These are phyloP conservation scores for Rhingia campestris DNA, from an alignment of 2,888 invertebrate genomes.

Conservation along the genomic window DNA sequence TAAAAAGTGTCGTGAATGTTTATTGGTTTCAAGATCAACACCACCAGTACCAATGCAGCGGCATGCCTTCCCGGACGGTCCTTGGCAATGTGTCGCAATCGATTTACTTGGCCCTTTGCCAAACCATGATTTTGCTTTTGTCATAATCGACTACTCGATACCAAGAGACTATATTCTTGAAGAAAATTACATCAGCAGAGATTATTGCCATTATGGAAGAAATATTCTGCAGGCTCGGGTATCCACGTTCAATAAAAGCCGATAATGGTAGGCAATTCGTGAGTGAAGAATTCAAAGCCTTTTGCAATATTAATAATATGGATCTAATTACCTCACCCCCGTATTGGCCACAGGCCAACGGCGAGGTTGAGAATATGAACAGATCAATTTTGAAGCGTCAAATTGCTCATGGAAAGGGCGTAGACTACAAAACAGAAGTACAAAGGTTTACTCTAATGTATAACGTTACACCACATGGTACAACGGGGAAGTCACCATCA, in stretches of 20 bases:
- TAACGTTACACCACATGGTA: no score
- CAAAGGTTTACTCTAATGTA: slow-evolving; percentile 47
- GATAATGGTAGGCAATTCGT: slow-evolving; percentile 33
- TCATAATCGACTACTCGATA: slow-evolving; percentile 45
- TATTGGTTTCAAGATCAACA: slow-evolving; percentile 34
- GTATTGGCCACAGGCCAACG: slow-evolving; percentile 60
- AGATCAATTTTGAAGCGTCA: slow-evolving; percentile 45
- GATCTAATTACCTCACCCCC: slow-evolving; percentile 33
- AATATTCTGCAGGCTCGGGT: slow-evolving; percentile 23
- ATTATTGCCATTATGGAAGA: slow-evolving; percentile 19
- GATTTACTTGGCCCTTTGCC: slow-evolving; percentile 40
- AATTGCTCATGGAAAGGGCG: slow-evolving; percentile 48
- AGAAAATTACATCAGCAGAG: slow-evolving; percentile 15
- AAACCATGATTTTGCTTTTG: slow-evolving; percentile 41
- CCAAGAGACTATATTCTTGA: slow-evolving; percentile 30
- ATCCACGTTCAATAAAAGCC: slow-evolving; percentile 35
- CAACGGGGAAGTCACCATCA: slow-evolving; percentile 48
- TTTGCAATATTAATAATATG: slow-evolving; percentile 20
- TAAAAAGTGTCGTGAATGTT: slow-evolving; percentile 26
- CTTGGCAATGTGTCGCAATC: slow-evolving; percentile 28
- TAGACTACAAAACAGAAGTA: slow-evolving; percentile 48
- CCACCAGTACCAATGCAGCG: no score
- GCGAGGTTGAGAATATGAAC: slow-evolving; percentile 53
- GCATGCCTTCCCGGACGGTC: slow-evolving; percentile 26
- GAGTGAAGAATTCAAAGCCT: no score